These are phyloP conservation scores for Zosterops lateralis DNA, from an alignment of 2,113 vertebrate genomes.

Conservation along the genomic window DNA sequence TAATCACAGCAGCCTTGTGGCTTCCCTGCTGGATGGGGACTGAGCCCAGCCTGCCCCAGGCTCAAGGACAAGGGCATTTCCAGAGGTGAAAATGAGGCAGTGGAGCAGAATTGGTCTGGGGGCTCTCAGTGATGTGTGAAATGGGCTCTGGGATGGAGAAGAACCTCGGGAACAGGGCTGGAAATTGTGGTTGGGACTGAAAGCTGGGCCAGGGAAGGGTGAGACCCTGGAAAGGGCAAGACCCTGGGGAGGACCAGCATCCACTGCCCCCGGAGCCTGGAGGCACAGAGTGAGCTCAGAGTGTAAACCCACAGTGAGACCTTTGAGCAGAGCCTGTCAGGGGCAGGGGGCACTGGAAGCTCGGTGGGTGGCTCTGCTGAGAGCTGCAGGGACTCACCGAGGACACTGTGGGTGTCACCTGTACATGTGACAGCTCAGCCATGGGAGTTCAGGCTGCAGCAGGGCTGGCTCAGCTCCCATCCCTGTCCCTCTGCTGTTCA, in stretches of 20 bases:
- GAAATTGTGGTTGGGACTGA: not conserved
- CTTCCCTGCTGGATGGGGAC: not conserved
- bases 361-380: not conserved
- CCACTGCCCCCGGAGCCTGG: fast-evolving
- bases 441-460: not conserved
- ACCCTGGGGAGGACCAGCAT: not conserved
- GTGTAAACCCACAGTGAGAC: fast-evolving
- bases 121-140: not conserved
- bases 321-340: not conserved
- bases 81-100: not conserved
- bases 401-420: not conserved
- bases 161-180: not conserved
- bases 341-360: not conserved
- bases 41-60: not conserved
- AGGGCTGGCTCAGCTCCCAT: fast-evolving
- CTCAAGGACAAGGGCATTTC: not conserved
- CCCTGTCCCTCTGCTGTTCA: not conserved
- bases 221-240: not conserved
- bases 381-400: not conserved
- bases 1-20: not conserved
- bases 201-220: not conserved
- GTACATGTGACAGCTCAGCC: not conserved
- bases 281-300: not conserved
- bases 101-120: not conserved
- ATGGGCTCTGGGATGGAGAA: not conserved